These are phyloP conservation scores for Zelleria hepariella DNA, from an alignment of 2,888 invertebrate species.

Conservation along the genomic window DNA sequence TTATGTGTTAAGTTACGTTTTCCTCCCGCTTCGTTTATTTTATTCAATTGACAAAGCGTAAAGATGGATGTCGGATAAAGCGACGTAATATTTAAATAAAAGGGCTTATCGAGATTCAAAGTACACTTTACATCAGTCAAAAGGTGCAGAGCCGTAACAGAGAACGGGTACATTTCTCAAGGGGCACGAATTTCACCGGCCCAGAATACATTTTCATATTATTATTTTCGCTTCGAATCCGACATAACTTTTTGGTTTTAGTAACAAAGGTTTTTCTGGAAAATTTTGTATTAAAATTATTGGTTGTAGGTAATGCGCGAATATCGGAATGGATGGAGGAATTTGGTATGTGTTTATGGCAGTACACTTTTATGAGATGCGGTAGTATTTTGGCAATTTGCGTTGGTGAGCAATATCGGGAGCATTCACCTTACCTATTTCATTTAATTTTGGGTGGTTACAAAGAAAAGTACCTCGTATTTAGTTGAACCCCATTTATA, in stretches of 20 bases:
- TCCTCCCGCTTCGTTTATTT: not conserved
- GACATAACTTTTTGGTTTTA: not conserved
- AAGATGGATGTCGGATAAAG: not conserved
- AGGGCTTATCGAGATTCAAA: not conserved
- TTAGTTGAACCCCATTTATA: no score
- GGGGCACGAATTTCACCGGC: not conserved
- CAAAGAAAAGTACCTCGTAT: no score
- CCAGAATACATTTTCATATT: not conserved
- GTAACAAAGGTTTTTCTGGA: not conserved
- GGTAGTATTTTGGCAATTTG: not conserved
- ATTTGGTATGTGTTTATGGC: not conserved
- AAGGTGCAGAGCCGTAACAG: not conserved
- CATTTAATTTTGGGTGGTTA: no score
- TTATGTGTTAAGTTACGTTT: not conserved
- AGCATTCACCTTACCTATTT: no score
- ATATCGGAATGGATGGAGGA: not conserved
- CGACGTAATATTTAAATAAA: not conserved
- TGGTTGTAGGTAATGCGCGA: not conserved
- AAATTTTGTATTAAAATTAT: not conserved
- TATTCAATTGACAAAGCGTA: not conserved
- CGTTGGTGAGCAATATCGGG: not conserved
- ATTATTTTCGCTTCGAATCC: conserved; percentile 10
- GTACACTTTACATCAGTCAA: not conserved
- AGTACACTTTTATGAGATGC: not conserved
- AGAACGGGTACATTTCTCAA: not conserved